Evolutionary conservation across 2,888 invertebrate genomes (phyloP).

Genomic region (Pteria penguin): DNA sequence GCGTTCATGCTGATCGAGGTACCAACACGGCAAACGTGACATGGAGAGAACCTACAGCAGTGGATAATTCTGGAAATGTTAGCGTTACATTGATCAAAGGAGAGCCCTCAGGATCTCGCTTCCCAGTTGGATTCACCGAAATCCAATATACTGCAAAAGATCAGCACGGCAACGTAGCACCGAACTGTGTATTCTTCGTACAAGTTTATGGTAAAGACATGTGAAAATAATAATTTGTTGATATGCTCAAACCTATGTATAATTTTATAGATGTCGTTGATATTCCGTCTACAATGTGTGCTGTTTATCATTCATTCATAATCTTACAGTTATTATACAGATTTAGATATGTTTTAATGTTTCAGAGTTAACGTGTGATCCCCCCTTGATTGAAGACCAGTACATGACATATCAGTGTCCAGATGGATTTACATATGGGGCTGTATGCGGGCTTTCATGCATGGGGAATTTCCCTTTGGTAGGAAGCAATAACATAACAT

Average conservation of each 20-base stretch:
- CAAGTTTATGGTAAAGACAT: conserved; percentile 27
- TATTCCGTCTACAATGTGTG: not conserved
- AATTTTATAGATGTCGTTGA: not conserved
- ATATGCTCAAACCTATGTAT: not conserved
- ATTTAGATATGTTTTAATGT: not conserved
- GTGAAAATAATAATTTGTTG: not conserved
- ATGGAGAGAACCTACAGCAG: conserved; percentile 32
- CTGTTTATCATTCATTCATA: too few species aligned
- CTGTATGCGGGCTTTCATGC: conserved; percentile 11
- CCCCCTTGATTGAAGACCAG: conserved; percentile 1
- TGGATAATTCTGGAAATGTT: conserved; percentile 26
- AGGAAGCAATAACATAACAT: conserved; percentile 18
- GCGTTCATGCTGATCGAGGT: conserved; percentile 19
- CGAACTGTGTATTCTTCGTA: conserved; percentile 29
- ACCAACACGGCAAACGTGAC: not conserved
- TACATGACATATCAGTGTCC: conserved; percentile 22
- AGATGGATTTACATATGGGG: conserved; percentile 13
- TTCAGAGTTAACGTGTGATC: conserved; percentile 24
- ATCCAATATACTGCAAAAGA: conserved; percentile 28
- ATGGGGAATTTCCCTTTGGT: conserved; percentile 20
- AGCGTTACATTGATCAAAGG: conserved; percentile 15
- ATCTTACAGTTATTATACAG: too few species aligned
- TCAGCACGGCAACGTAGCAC: conserved; percentile 18
- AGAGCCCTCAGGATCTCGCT: not conserved
- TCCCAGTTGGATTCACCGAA: conserved; percentile 12